These are phyloP conservation scores for Isichthys henryi DNA, from an alignment of 2,113 vertebrate genomes.

Conservation along the genomic window DNA sequence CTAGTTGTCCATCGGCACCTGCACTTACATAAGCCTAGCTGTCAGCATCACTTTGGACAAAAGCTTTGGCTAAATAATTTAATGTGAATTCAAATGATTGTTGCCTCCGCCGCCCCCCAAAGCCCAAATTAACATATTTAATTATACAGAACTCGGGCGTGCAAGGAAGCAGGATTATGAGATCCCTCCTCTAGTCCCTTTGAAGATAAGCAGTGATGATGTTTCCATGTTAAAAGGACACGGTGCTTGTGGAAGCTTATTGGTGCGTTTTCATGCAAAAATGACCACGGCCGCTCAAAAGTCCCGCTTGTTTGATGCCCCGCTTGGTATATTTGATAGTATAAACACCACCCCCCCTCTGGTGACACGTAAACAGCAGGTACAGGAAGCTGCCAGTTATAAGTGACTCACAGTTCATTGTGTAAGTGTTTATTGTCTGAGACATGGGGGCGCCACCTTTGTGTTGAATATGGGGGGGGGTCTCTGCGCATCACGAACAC, in stretches of 20 bases:
- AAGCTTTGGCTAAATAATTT: neutral
- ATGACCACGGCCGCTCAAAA: neutral
- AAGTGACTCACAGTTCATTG: neutral
- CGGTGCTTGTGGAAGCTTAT: neutral
- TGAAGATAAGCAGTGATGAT: constrained; percentile 3
- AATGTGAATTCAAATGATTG: neutral
- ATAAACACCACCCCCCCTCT: neutral
- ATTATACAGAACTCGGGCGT: constrained; percentile 1
- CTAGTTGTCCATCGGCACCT: neutral
- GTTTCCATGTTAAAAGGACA: neutral
- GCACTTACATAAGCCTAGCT: neutral
- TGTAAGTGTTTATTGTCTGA: neutral
- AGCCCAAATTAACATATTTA: neutral
- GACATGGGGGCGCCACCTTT: neutral
- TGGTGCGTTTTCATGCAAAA: neutral
- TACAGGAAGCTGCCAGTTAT: neutral
- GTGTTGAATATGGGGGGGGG: neutral
- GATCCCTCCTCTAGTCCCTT: neutral
- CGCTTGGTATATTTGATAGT: neutral
- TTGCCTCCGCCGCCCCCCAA: neutral
- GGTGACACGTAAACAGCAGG: neutral
- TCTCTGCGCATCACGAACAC: neutral
- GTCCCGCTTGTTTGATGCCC: neutral
- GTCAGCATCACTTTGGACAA: neutral
- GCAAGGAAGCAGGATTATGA: neutral